These are phyloP conservation scores for Haliaeetus leucogaster DNA, from an alignment of 2,113 vertebrate species.

Conservation along the genomic window DNA sequence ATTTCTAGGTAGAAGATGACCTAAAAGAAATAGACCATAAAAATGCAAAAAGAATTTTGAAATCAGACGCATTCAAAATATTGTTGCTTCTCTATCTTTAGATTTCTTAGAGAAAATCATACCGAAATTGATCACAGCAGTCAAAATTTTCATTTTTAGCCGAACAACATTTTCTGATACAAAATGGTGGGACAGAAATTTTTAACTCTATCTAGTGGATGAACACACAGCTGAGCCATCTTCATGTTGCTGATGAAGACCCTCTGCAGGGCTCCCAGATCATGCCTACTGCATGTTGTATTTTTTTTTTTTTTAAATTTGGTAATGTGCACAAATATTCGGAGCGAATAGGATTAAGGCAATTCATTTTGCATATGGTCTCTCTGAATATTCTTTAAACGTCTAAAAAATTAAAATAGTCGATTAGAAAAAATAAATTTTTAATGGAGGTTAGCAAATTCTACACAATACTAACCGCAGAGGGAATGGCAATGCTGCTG, in stretches of 20 bases:
- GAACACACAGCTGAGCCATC: neutral
- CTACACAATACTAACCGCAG: neutral
- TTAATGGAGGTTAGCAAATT: constrained; percentile 18
- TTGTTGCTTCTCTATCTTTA: neutral
- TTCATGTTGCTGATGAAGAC: neutral
- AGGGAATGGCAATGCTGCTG: neutral
- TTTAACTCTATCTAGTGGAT: neutral
- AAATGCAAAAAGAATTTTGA: neutral
- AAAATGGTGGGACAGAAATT: neutral
- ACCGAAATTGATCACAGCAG: neutral
- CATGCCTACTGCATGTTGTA: neutral
- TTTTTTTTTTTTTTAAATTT: neutral
- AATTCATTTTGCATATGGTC: neutral
- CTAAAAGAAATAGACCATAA: neutral
- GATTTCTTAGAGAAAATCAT: neutral
- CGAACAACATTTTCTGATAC: neutral
- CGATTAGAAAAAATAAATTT: neutral
- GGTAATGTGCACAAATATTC: neutral
- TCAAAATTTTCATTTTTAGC: neutral
- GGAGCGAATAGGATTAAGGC: neutral
- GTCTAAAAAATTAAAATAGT: neutral
- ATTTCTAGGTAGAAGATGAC: neutral
- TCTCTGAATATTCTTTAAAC: neutral
- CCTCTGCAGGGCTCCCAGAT: neutral
- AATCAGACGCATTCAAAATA: neutral